Conservation (phyloP, 2,797 vertebrate species). For the Amblyraja radiata region DNA sequence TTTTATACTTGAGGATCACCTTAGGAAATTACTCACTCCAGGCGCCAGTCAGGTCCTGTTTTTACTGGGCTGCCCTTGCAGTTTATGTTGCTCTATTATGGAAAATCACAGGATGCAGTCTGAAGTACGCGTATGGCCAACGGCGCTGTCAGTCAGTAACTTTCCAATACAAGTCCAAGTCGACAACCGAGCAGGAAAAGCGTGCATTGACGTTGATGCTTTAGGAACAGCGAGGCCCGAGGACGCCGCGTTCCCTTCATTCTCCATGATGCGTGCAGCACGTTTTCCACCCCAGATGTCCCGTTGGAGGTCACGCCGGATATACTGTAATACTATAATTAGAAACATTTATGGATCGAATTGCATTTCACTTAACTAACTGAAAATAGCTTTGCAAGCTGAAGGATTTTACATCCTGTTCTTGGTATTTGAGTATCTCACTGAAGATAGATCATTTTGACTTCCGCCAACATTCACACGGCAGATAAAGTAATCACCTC, state of each 20-base stretch:
- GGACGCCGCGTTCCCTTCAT: not conserved
- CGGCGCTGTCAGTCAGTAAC: conserved; percentile 5
- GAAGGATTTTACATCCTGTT: conserved; percentile 28
- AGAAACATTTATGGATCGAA: conserved; percentile 34
- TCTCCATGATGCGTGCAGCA: not conserved
- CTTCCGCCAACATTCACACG: conserved; percentile 2
- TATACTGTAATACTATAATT: conserved; percentile 28
- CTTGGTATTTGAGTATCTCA: conserved; percentile 21
- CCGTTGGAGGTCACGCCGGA: conserved; percentile 10
- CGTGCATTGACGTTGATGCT: not conserved
- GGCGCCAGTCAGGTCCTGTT: not conserved
- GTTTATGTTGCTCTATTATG: not conserved
- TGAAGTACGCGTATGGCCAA: not conserved
- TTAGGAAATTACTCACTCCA: not conserved
- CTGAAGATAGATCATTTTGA: not conserved
- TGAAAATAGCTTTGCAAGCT: conserved; percentile 30
- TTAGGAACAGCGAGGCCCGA: not conserved
- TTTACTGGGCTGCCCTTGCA: not conserved
- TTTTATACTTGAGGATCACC: not conserved
- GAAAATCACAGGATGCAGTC: not conserved
- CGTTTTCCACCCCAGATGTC: not conserved
- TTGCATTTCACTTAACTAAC: conserved; percentile 14
- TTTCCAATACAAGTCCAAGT: not conserved
- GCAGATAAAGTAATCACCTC: not conserved
- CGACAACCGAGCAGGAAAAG: not conserved